A percentile compares a stretch with the other conserved stretches of the same genome.
Evolutionary conservation across 2,797 vertebrate species (phyloP).

Genomic region (Tokudaia tokunoshimensis): DNA sequence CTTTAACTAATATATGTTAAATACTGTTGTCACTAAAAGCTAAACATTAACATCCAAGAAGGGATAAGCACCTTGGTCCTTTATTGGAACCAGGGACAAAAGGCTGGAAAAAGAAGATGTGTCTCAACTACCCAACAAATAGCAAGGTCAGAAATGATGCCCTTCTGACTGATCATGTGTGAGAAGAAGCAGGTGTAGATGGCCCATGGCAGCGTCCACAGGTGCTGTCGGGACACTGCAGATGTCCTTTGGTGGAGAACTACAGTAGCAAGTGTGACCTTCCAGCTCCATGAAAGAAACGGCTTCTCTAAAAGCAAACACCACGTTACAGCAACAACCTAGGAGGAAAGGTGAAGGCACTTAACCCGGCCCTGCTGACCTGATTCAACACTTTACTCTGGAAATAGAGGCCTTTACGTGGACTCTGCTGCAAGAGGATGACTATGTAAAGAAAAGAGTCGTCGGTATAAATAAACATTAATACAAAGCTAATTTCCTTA

Average conservation of each 20-base stretch:
- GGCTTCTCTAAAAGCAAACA: slow-evolving; percentile 54
- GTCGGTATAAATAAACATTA: slow-evolving; percentile 96
- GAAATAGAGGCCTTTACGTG: neutral
- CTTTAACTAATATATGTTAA: neutral
- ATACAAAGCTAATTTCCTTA: slow-evolving; percentile 96
- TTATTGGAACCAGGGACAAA: neutral
- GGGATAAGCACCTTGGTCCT: neutral
- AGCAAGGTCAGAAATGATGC: neutral
- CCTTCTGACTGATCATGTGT: neutral
- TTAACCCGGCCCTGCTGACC: slow-evolving; percentile 30
- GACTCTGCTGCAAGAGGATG: slow-evolving; percentile 74
- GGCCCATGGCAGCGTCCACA: no score
- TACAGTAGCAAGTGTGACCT: neutral
- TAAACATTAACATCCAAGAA: neutral
- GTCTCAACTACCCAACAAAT: no score
- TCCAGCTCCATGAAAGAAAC: neutral
- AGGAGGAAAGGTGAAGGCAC: neutral
- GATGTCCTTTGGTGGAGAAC: neutral
- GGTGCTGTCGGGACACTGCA: rapidly evolving
- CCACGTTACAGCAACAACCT: neutral
- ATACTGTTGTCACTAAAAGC: neutral
- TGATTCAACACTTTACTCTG: neutral
- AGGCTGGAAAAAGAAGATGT: neutral
- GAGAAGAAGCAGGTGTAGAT: neutral
- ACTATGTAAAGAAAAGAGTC: slow-evolving; percentile 84